phyloP scores from a whole-genome alignment of 2,113 vertebrate species.

The human region GRCh38 chr14:75651001-75651500 shows the following conservation, averaged over 20 bases:
- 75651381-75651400: background rate
- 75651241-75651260: background rate
- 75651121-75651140: slow-evolving; percentile 49
- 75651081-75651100: slow-evolving; percentile 37
- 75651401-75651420: background rate
- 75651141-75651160: slow-evolving; percentile 38
- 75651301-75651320: background rate
- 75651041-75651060: slow-evolving; percentile 37
- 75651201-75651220: background rate
- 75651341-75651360: background rate
- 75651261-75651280: background rate
- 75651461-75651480: background rate
- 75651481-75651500: background rate
- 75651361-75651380: background rate
- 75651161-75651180: slow-evolving; percentile 40
- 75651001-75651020: background rate
- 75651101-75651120: background rate
- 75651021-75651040: background rate
- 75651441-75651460: background rate
- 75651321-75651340: background rate
- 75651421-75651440: slow-evolving; percentile 21
- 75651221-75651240: background rate
- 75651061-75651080: background rate
- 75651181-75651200: slow-evolving; percentile 13
- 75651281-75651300: background rate